These are phyloP conservation scores for Teleogryllus occipitalis DNA, from an alignment of 1,140 invertebrate species.

Conservation along the genomic window DNA sequence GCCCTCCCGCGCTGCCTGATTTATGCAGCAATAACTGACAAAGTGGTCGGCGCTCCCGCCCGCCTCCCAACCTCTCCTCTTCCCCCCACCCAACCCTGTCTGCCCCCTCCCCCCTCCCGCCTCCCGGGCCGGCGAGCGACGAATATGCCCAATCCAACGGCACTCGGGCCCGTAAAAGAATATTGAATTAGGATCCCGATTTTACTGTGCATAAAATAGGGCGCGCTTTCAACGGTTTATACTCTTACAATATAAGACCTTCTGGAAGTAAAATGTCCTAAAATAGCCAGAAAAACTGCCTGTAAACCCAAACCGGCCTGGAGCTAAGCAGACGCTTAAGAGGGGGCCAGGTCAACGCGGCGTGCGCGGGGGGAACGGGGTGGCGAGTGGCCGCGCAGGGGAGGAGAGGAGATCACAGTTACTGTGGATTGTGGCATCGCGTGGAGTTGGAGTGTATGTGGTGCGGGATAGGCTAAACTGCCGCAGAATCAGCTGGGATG, in stretches of 20 bases:
- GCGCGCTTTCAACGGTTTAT: neutral
- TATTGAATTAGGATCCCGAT: neutral
- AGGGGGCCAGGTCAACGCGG: neutral
- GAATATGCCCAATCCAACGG: neutral
- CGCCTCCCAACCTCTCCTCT: neutral
- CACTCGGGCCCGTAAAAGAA: neutral
- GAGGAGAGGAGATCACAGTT: too few species aligned
- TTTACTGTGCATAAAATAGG: constrained; percentile 1
- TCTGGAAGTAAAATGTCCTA: neutral
- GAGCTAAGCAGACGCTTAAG: neutral
- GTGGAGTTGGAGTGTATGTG: too few species aligned
- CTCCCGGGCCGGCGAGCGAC: too few species aligned
- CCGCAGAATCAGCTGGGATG: too few species aligned
- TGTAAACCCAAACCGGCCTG: neutral
- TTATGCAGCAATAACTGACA: constrained; percentile 4
- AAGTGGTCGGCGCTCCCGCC: neutral
- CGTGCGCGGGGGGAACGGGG: too few species aligned
- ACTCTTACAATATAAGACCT: neutral
- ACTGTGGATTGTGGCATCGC: too few species aligned
- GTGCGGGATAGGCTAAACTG: too few species aligned
- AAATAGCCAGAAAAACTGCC: neutral
- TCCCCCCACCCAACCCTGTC: too few species aligned
- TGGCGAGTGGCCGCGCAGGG: too few species aligned
- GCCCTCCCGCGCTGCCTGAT: neutral
- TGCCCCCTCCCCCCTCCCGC: too few species aligned